Evolutionary conservation across 2,797 vertebrate species (phyloP), one percentile per base, ranked within the genome.

Genomic region (Sebastes kiyomatsui): DNA sequence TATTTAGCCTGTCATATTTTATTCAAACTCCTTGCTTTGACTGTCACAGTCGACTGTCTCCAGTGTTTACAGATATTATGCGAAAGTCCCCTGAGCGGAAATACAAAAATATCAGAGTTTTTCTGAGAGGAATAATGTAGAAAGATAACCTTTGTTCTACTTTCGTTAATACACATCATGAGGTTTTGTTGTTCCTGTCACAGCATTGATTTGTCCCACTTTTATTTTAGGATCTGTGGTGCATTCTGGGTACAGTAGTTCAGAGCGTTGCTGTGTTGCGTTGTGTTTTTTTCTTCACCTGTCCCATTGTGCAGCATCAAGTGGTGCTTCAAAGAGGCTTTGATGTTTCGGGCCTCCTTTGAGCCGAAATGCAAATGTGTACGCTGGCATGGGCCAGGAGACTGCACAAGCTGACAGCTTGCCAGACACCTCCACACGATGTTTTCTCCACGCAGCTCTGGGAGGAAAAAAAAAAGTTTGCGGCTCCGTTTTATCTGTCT

Each of bases 331-430:
- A 92, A 92, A 91, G 88, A 69, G 42, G 49, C 86, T 93, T 93
- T 91, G 88, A 92, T 88, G 83, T 88, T 81, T 75, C 60, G 32
- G 78, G 70, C 73, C 75, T 86, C 42, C 89, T 94, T 93, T 93
- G 93, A 93, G 90, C 80, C 58, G 30, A 88, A 94, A 94, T 93
- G 91, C 83, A 92, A 92, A 94, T 94, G 77, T 90, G 82, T 64
- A 75, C 84, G 78, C 68, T 71, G 84, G 83, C 81, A 71, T 67
- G 81, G 80, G 66, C 79, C 83, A 76, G 78, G 72, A 92, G 83
- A 82, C 81, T 82, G 78, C 66, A 81, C 79, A 28, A 54, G 56
- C 85, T 89, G 90, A 90, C 88, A 90, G 80, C 74, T 46, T 82
- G 75, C 80, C 87, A 90, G 67, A 84, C 84, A 86, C 65, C 69